Percentiles rank a stretch among this genome's conserved stretches.
phyloP scores from a whole-genome alignment of 92 coral and sea anemone species.

The Micromussa lordhowensis region DNA sequence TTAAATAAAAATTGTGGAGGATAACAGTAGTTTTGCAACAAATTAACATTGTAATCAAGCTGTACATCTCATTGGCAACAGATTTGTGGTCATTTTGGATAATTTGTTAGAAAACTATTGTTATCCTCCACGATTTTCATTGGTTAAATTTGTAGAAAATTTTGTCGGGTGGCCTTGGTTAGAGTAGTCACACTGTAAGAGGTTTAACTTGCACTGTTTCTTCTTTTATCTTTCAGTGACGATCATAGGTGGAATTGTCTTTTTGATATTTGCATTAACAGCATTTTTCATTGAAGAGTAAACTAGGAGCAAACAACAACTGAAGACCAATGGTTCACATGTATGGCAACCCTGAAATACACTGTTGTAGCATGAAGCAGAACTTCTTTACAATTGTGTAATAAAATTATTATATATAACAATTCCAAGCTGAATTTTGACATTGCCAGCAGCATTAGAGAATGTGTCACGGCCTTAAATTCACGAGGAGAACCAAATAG shows the following conservation, averaged over 20 bases:
- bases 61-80: no score
- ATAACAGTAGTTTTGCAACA: no score
- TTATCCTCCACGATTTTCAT: no score
- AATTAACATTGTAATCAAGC: no score
- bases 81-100: no score
- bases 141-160: no score
- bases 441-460: background rate
- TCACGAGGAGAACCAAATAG: background rate
- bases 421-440: background rate
- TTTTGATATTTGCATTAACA: conserved; percentile 91
- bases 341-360: background rate
- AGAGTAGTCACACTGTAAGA: no score
- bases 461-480: background rate
- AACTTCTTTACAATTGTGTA: background rate
- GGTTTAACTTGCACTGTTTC: background rate
- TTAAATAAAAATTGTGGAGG: no score
- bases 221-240: conserved; percentile 83
- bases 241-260: conserved; percentile 96
- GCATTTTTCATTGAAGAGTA: conserved; percentile 67
- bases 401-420: background rate
- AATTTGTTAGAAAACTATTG: no score
- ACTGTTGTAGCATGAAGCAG: background rate
- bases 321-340: background rate
- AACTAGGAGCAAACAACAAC: background rate
- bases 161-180: no score